Percentiles rank a stretch among this genome's conserved stretches.
These are phyloP conservation scores for Ferrisia virgata DNA, from an alignment of 2,888 invertebrate genomes.

Conservation along the genomic window DNA sequence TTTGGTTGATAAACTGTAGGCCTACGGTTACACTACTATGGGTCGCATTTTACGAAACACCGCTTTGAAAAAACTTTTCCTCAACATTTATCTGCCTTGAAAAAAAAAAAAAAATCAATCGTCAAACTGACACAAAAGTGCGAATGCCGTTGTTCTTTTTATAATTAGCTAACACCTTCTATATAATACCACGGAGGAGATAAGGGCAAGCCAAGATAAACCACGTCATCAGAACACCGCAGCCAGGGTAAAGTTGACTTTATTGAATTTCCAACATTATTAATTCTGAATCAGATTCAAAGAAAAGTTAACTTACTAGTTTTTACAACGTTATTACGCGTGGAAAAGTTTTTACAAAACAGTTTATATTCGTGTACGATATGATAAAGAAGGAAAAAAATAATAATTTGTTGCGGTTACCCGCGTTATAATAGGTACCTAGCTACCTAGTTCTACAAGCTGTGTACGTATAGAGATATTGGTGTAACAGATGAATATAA, in stretches of 20 bases:
- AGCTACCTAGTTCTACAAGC: not conserved
- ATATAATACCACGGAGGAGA: not conserved
- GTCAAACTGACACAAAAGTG: not conserved
- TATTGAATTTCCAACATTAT: slow-evolving; percentile 28
- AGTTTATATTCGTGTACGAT: not conserved
- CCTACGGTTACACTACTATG: too few relatives aligned
- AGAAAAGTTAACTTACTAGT: not conserved
- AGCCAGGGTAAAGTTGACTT: not conserved
- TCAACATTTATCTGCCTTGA: not conserved
- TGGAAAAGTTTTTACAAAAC: not conserved
- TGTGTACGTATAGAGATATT: too few relatives aligned
- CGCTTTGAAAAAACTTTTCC: not conserved
- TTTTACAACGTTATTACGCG: slow-evolving; percentile 20
- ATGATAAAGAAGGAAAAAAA: not conserved
- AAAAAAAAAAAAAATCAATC: not conserved
- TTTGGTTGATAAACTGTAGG: too few relatives aligned
- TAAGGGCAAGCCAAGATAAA: not conserved
- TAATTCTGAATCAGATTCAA: slow-evolving; percentile 6
- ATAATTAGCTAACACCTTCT: not conserved
- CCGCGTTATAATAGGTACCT: not conserved
- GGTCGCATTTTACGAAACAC: too few relatives aligned
- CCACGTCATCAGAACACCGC: not conserved
- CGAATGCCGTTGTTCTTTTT: not conserved
- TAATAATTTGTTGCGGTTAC: not conserved
- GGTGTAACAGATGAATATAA: slow-evolving; percentile 30